phyloP scores from a whole-genome alignment of 2,888 invertebrate genomes.

The Serrognathus titanus region DNA sequence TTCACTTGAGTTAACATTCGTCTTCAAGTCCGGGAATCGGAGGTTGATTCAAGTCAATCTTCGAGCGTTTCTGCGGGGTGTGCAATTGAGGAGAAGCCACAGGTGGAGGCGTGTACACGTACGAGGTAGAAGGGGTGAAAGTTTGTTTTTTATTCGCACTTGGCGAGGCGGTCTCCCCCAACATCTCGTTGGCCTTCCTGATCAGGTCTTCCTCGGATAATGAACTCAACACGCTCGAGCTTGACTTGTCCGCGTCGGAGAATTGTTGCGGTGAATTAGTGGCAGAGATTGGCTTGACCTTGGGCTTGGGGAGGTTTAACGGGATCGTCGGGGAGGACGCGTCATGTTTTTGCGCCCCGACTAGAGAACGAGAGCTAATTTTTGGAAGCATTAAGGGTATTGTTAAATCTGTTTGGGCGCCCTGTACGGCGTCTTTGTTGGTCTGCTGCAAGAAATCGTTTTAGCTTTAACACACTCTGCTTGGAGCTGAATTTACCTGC shows the following conservation, averaged over 20 bases:
- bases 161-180: conserved; percentile 45
- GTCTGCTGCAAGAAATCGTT: conserved; percentile 1
- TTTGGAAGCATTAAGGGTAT: conserved; percentile 48
- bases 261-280: conserved; percentile 20
- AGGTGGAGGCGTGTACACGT: conserved; percentile 45
- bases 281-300: conserved; percentile 21
- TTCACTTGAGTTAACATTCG: conserved; percentile 21
- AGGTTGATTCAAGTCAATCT: conserved; percentile 39
- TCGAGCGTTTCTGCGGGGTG: conserved; percentile 31
- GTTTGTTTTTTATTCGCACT: background rate
- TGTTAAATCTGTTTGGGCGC: conserved; percentile 38
- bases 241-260: conserved; percentile 8
- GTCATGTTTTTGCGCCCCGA: conserved; percentile 15
- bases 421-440: conserved; percentile 2
- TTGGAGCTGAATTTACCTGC: conserved; percentile 20
- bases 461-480: conserved; percentile 1
- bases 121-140: conserved; percentile 43
- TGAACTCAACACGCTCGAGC: conserved; percentile 50
- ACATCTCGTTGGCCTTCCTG: conserved; percentile 57
- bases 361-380: conserved; percentile 31
- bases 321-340: conserved; percentile 40
- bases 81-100: conserved; percentile 17
- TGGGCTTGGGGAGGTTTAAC: conserved; percentile 41
- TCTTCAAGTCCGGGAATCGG: conserved; percentile 46
- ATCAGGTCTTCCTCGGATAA: conserved; percentile 57